phyloP scores from a whole-genome alignment of 2,888 invertebrate species.

The Tetanocera ferruginea region DNA sequence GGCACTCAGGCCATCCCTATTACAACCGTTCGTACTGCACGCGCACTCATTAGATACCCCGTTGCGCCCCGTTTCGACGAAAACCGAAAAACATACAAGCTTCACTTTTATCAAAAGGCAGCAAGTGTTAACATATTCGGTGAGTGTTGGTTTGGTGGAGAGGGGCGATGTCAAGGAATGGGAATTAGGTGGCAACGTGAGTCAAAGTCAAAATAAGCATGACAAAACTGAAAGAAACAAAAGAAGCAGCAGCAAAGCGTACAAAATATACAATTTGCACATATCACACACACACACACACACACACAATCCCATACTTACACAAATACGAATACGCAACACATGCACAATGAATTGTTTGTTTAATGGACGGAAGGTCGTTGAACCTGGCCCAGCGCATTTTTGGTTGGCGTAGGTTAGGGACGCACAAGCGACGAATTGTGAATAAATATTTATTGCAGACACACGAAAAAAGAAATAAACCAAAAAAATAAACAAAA shows the following conservation, averaged over 20 bases:
- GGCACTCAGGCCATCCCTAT: background rate
- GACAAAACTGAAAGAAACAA: conserved; percentile 44
- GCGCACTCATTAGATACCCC: background rate
- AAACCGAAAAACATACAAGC: conserved; percentile 38
- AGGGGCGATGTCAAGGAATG: conserved; percentile 59
- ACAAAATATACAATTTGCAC: conserved; percentile 47
- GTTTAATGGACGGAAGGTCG: conserved; percentile 48
- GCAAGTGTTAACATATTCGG: conserved; percentile 58
- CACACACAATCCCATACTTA: conserved; percentile 34
- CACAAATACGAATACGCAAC: background rate
- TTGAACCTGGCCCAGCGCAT: conserved; percentile 54
- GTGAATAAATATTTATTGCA: conserved; percentile 34
- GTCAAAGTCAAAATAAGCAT: conserved; percentile 49
- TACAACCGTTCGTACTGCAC: background rate
- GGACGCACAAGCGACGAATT: conserved; percentile 28
- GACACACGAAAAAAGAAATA: conserved; percentile 36
- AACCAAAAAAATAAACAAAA: conserved; percentile 41
- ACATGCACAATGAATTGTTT: conserved; percentile 33
- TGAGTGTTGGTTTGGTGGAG: conserved; percentile 41
- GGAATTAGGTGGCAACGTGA: conserved; percentile 43
- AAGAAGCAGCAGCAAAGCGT: conserved; percentile 37
- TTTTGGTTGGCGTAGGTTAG: conserved; percentile 57
- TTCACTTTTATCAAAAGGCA: conserved; percentile 23
- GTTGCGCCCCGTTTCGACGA: conserved; percentile 4
- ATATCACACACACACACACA: conserved; percentile 30